These are phyloP conservation scores for Temnothorax rugatulus DNA, from an alignment of 2,888 invertebrate species.

Conservation along the genomic window DNA sequence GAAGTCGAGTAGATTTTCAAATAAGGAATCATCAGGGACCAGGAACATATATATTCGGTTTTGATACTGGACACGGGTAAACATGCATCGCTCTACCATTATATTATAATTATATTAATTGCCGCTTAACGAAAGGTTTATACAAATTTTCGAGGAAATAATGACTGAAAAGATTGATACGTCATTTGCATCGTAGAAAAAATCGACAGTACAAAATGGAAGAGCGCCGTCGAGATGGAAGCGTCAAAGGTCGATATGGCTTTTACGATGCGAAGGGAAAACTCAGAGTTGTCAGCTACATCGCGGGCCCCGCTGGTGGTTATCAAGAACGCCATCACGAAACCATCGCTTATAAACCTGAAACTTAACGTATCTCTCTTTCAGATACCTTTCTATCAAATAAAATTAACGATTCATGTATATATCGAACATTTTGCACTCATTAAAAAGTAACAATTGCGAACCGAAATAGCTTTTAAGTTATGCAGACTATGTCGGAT, in stretches of 20 bases:
- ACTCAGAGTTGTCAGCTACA: conserved; percentile 92
- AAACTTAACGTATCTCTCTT: conserved; percentile 28
- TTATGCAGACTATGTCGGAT: not conserved
- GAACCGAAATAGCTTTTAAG: not conserved
- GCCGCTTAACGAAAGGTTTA: not conserved
- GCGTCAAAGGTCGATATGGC: conserved; percentile 93
- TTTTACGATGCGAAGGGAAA: conserved; percentile 93
- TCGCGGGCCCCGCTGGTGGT: conserved; percentile 91
- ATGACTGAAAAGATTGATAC: not conserved
- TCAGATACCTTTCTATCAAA: not conserved
- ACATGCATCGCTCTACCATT: not conserved
- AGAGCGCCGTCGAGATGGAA: conserved; percentile 92
- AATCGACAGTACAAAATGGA: conserved; percentile 94
- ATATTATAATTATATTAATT: conserved; percentile 16
- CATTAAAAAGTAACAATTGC: not conserved
- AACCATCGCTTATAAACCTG: conserved; percentile 55
- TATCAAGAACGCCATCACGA: conserved; percentile 87
- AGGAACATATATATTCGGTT: conserved; percentile 94
- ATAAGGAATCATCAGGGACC: conserved; percentile 94
- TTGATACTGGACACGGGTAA: conserved; percentile 94
- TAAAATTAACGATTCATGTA: conserved; percentile 11
- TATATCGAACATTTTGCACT: not conserved
- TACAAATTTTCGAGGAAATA: conserved; percentile 33
- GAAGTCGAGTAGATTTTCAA: conserved; percentile 91
- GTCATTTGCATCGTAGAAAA: conserved; percentile 87